Evolutionary conservation across 2,797 vertebrate genomes (phyloP), one percentile per base, ranked within the genome.

Genomic region (Pangasius larnaudii): DNA sequence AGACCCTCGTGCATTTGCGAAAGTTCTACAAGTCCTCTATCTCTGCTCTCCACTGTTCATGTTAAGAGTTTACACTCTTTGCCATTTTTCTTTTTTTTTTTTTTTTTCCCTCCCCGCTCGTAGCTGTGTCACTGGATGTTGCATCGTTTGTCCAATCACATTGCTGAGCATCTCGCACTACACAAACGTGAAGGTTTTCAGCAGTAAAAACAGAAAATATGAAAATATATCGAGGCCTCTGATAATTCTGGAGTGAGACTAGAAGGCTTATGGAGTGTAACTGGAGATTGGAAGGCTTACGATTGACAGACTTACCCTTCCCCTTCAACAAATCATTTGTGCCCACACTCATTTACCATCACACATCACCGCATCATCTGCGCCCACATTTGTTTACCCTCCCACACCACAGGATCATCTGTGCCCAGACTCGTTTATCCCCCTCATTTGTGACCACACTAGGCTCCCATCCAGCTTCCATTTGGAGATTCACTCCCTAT

Each of bases 321-420:
- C 53, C 22, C 53, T 36, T 59, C 8, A 6, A 59, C 33, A 80
- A 80, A 80, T 80, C 78, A 42, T 81, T 81, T 27, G 78, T 27
- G 56, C 78, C 53, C 78, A 81, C 78, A 59, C 78, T 59, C 78
- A 59, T 80, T 80, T 36, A 58, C 30, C 78, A 36, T 79, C 77
- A n/a, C 56, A 81, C 79, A 61, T 36, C 56, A 16, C 33, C 24
- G 58, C 58, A 81, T 82, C 79, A 42, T 82, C 58, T 63, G 58
- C 14, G 2, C 79, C 58, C 78, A 61, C 58, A 39, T 63, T 63
- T 63, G 58, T 63, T 82, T 82, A 82, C 79, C 36, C 79, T 46
- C 58, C 58, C 24, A 63, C 58, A 82, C 79, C 79, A 82, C 79
- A 82, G 79, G 79, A 63, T 82, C 33, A 82, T 42, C 58, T 42